Percentiles rank a stretch among this genome's conserved stretches.
Conservation (phyloP, 2,888 invertebrate species). For the Pyrrhosoma nymphula region DNA sequence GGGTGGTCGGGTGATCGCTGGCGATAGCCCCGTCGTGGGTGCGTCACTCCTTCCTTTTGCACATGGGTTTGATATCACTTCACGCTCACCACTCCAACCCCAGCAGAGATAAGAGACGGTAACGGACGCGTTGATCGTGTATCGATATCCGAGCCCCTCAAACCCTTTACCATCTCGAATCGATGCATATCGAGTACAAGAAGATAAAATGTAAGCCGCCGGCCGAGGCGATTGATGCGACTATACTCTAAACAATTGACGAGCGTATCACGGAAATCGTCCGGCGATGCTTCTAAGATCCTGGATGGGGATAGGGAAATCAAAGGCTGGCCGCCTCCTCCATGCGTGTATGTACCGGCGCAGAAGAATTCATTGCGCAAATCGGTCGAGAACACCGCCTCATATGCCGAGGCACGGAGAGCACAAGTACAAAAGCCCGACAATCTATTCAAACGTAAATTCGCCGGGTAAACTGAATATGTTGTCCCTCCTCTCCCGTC, state of each 20-base stretch:
- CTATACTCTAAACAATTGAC: conserved; percentile 3
- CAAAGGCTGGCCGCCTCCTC: neutral
- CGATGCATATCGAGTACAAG: conserved; percentile 28
- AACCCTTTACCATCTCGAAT: neutral
- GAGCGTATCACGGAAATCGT: conserved; percentile 16
- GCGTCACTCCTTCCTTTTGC: neutral
- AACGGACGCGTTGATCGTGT: neutral
- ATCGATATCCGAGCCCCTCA: neutral
- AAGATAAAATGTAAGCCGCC: conserved; percentile 1
- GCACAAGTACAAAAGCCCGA: neutral
- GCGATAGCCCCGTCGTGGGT: neutral
- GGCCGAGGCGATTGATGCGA: neutral
- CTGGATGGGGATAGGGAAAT: neutral
- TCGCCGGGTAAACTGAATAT: neutral
- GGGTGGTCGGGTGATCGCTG: neutral
- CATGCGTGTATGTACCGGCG: neutral
- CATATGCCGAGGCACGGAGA: neutral
- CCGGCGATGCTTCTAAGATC: neutral
- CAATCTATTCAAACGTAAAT: neutral
- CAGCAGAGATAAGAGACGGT: neutral
- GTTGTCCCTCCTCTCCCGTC: no score
- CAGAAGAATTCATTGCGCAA: neutral
- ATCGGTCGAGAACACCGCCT: neutral
- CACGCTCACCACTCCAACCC: neutral
- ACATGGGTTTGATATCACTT: neutral